Evolutionary conservation across 2,797 vertebrate genomes (phyloP), one percentile per base, ranked within the genome.

Genomic region (Chrysocyon brachyurus): DNA sequence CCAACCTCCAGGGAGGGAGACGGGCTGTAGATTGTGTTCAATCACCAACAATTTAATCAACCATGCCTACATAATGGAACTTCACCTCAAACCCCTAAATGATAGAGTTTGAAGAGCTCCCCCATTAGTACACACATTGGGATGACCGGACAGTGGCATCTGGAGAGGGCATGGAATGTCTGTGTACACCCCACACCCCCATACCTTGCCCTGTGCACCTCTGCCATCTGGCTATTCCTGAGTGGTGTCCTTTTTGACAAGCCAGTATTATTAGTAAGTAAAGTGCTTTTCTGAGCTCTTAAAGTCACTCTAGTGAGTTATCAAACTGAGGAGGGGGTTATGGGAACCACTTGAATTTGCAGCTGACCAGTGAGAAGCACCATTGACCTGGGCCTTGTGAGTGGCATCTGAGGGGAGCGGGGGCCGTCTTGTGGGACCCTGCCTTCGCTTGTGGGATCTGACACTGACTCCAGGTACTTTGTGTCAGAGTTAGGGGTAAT

Each of bases 101-200:
- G 3, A 49, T 1, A 14, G 26, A 5, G 31, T 68, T 49, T 36
- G 46, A 26, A 49, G 72, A n/a, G 14, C 24, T 33, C 52, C 33
- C 1, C 1, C 5, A 15, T n/a, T 49, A 4, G 54, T 61, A 70
- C 75, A 54, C 17, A 1, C 26, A 0, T 33, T 19, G 2, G 5
- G 49, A 49, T 77, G 91, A 52, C 6, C 12, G 66, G n/a, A 9
- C 3, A 17, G 56, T 5, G 31, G 24, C 31, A 16, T 12, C 52
- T 21, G 15, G 49, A 40, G 57, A 61, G 12, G 22, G 10, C 3
- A 2, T 22, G 81, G 79, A 12, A 17, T 12, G 8, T 14, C 68
- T 36, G 12, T 8, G 46, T 16, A 54, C 66, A 56, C 33, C 24
- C 28, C 33, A 19, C 59, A 14, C 26, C 40, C 26, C 3, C 1